A percentile compares a stretch with the other conserved stretches of the same genome.
phyloP scores from a whole-genome alignment of 2,888 invertebrate species.

The Fragum fragum region DNA sequence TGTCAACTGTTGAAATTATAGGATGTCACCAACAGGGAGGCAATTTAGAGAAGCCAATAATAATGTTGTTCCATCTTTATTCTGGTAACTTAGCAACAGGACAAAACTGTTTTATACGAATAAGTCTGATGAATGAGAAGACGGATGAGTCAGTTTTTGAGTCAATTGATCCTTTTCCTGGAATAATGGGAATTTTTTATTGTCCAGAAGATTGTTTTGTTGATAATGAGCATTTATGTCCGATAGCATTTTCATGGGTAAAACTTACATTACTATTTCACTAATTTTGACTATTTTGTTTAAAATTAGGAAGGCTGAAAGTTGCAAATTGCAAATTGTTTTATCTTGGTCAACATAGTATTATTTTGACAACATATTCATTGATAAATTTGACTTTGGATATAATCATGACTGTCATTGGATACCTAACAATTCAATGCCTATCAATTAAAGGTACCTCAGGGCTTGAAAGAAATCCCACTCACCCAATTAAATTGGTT shows the following conservation, averaged over 20 bases:
- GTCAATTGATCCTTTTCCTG: conserved; percentile 12
- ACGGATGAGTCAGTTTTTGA: conserved; percentile 11
- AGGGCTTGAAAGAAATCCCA: too few species aligned
- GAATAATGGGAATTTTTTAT: not conserved
- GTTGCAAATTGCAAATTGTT: too few species aligned
- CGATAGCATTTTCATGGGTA: not conserved
- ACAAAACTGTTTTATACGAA: conserved; percentile 24
- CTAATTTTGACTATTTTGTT: too few species aligned
- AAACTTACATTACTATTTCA: not conserved
- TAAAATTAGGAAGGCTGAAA: too few species aligned
- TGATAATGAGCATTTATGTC: not conserved
- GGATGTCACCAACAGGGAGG: conserved; percentile 24
- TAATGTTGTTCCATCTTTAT: conserved; percentile 23
- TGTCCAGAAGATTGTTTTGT: not conserved
- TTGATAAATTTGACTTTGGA: too few species aligned
- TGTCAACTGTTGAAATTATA: conserved; percentile 19
- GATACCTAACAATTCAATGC: too few species aligned
- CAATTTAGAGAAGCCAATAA: conserved; percentile 7
- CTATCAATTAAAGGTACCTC: too few species aligned
- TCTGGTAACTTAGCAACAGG: conserved; percentile 25
- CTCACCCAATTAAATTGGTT: too few species aligned
- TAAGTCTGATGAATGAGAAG: conserved; percentile 25
- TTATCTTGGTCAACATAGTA: too few species aligned
- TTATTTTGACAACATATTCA: too few species aligned
- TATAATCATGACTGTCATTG: too few species aligned